Evolutionary conservation across 2,797 vertebrate species (phyloP), one percentile per base, ranked within the genome.

Genomic region (Craterocephalus amniculus): DNA sequence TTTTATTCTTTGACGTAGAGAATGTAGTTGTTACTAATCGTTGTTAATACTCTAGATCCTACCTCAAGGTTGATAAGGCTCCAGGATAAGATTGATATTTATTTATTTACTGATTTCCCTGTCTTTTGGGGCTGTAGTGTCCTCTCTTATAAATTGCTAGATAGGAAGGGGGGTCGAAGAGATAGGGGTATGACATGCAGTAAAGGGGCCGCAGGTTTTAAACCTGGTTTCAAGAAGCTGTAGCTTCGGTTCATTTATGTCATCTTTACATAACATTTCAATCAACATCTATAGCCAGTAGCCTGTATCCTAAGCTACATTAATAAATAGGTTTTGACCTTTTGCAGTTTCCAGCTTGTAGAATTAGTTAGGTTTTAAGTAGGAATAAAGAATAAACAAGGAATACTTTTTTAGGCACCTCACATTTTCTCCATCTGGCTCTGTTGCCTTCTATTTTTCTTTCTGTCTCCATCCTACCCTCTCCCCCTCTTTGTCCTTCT

Each of bases 341-440:
- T 29, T 38, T 18, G 60, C 18, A 13, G 38, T 57, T 20, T 62
- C 54, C 24, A 52, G 24, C 26, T 60, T 63, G 14, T 58, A 63
- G 22, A 72, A 14, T 0, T 16, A 63, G 20, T n/a, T 69, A 9
- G 56, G 38, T 45, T 62, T 69, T n/a, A 54, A 60, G 55, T 24
- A 14, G 24, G 51, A 16, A 38, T 58, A 22, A 24, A 63, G 51
- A 16, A 38, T 58, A 22, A 24, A 63, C 8, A 22, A 26, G 18
- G 20, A 52, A 40, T 63, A 11, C 32, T 18, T 59, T 58, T 63
- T 48, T 40, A 70, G 27, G 32, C 74, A 64, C 59, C 72, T 89
- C 79, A 82, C 56, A 31, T 78, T 76, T 24, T 85, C 20, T 80
- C 52, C 60, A 2, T 79, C 45, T 89, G 72, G 59, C 48, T 75